phyloP scores from a whole-genome alignment of 2,113 vertebrate genomes.

The Ailurus styani region DNA sequence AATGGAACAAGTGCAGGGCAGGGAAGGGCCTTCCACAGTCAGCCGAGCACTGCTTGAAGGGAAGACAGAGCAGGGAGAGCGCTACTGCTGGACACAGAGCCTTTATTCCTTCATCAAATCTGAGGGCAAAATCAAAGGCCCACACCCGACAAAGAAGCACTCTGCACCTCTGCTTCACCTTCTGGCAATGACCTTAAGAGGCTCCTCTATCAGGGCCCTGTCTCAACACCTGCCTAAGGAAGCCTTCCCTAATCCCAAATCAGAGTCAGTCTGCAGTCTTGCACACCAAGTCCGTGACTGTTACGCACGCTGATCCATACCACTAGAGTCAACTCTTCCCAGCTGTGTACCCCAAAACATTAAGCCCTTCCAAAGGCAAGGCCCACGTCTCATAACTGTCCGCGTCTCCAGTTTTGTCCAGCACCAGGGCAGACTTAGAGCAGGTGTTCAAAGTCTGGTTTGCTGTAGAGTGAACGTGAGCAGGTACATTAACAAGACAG shows the following conservation, averaged over 20 bases:
- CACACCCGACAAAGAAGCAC: background rate
- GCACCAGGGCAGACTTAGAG: background rate
- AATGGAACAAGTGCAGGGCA: constrained; percentile 39
- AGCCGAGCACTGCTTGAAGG: background rate
- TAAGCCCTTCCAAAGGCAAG: background rate
- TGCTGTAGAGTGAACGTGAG: background rate
- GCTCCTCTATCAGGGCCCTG: background rate
- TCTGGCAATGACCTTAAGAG: background rate
- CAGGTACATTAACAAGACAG: background rate
- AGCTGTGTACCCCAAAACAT: background rate
- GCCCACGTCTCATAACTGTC: background rate
- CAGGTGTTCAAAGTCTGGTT: background rate
- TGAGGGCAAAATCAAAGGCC: constrained; percentile 27
- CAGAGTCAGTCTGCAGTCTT: background rate
- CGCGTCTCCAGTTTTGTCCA: background rate
- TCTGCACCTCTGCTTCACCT: background rate
- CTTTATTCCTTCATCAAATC: background rate
- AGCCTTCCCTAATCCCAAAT: background rate
- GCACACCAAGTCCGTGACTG: background rate
- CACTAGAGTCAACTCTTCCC: background rate
- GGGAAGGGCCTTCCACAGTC: constrained; percentile 20
- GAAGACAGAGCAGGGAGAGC: background rate
- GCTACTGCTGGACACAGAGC: background rate
- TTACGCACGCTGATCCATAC: background rate
- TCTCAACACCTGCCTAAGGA: background rate